Evolutionary conservation across 1,140 invertebrate genomes (phyloP).

Genomic region (Bombyx mandarina): DNA sequence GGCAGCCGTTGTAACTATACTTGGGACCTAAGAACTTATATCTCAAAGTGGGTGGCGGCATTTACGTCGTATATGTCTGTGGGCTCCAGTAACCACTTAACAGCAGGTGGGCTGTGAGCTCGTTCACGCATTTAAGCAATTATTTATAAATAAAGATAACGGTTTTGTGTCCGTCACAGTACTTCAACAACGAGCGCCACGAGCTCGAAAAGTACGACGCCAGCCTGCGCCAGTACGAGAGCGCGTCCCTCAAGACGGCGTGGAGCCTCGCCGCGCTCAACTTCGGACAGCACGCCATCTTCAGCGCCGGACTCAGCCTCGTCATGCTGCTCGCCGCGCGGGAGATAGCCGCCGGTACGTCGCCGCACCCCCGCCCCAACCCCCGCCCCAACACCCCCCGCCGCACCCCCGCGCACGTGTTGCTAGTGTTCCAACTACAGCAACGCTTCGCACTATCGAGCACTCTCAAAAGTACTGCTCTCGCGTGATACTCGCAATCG

Average conservation of each 20-base stretch:
- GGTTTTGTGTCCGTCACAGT: slow-evolving; percentile 71
- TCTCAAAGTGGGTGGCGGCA: too few species aligned
- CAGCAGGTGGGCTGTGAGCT: too few species aligned
- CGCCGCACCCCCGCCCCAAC: background rate
- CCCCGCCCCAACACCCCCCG: background rate
- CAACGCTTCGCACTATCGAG: too few species aligned
- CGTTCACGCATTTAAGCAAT: too few species aligned
- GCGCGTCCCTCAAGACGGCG: slow-evolving; percentile 94
- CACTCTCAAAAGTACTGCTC: too few species aligned
- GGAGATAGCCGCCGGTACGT: slow-evolving; percentile 87
- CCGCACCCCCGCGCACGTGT: background rate
- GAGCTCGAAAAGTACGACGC: slow-evolving; percentile 93
- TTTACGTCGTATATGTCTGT: too few species aligned
- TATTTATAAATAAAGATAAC: too few species aligned
- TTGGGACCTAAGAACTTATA: too few species aligned
- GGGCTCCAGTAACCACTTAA: too few species aligned
- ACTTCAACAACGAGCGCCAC: slow-evolving; percentile 98
- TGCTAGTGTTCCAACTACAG: background rate
- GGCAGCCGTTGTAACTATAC: too few species aligned
- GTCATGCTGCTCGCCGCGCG: slow-evolving; percentile 96
- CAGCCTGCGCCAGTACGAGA: slow-evolving; percentile 89
- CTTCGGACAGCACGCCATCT: slow-evolving; percentile 99
- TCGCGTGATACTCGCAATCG: too few species aligned
- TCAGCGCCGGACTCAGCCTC: slow-evolving; percentile 90
- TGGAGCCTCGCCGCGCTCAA: slow-evolving; percentile 95